Percentiles rank a stretch among this genome's conserved stretches.
phyloP scores from a whole-genome alignment of 1,140 invertebrate species.

The Doryteuthis pealeii region DNA sequence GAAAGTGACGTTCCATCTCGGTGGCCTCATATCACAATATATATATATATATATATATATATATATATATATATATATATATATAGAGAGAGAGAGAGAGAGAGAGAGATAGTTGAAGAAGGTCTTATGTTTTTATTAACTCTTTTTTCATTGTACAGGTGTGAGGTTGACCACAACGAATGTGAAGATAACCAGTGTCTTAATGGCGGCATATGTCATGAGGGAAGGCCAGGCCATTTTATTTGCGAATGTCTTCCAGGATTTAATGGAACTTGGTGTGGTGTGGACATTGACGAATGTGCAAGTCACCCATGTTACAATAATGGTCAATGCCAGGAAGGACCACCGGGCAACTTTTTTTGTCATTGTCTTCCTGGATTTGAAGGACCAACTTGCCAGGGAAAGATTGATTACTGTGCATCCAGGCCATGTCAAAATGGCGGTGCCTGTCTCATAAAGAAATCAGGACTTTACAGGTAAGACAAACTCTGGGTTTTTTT shows the following conservation, averaged over 20 bases:
- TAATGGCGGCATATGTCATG: not conserved
- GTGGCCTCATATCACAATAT: too few species aligned
- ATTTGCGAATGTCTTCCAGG: conserved; percentile 32
- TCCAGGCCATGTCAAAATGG: conserved; percentile 42
- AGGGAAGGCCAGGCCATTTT: conserved; percentile 18
- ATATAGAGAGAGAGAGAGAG: too few species aligned
- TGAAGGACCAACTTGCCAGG: conserved; percentile 77
- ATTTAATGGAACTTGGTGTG: conserved; percentile 66
- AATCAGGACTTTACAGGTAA: not conserved
- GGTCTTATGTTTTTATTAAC: too few species aligned
- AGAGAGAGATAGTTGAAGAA: too few species aligned
- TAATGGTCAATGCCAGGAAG: conserved; percentile 32
- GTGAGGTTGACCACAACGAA: not conserved
- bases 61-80: too few species aligned
- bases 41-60: too few species aligned
- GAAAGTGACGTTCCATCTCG: too few species aligned
- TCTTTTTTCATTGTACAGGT: conserved; percentile 59
- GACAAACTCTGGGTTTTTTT: too few species aligned
- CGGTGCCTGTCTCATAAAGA: conserved; percentile 30
- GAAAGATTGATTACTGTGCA: conserved; percentile 63
- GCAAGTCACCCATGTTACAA: conserved; percentile 29
- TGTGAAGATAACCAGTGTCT: not conserved
- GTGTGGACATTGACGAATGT: conserved; percentile 56
- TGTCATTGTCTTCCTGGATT: conserved; percentile 65
- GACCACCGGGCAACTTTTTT: conserved; percentile 22